phyloP scores from a whole-genome alignment of 2,888 invertebrate genomes.

The Ichneumon xanthorius region DNA sequence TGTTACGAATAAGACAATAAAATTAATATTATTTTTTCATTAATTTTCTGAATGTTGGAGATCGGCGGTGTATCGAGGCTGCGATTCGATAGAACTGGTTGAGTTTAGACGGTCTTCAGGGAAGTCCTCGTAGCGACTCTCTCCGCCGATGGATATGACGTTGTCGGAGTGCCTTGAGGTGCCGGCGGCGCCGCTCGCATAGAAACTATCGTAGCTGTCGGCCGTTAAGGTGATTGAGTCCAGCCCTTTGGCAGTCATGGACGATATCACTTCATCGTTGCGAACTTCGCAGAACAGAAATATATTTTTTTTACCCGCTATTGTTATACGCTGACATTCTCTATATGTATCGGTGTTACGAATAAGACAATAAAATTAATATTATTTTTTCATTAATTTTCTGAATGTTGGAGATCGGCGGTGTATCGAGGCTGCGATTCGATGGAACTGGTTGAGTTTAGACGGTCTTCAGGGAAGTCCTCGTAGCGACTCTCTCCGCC shows the following conservation, averaged over 20 bases:
- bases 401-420: neutral
- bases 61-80: conserved; percentile 1
- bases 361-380: conserved; percentile 44
- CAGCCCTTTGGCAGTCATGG: neutral
- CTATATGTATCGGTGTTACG: neutral
- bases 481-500: conserved; percentile 67
- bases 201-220: conserved; percentile 64
- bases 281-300: too few relatives aligned
- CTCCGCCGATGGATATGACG: conserved; percentile 48
- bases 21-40: conserved; percentile 39
- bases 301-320: too few relatives aligned
- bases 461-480: conserved; percentile 65
- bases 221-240: conserved; percentile 3
- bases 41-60: conserved; percentile 5
- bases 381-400: conserved; percentile 28
- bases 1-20: conserved; percentile 21
- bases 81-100: neutral
- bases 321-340: too few relatives aligned
- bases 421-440: conserved; percentile 22
- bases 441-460: neutral
- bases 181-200: conserved; percentile 11
- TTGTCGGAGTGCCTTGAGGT: conserved; percentile 47
- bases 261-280: neutral
- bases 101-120: conserved; percentile 26
- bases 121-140: conserved; percentile 71